phyloP scores from a whole-genome alignment of 2,888 invertebrate species.

The Dynastes grantii region DNA sequence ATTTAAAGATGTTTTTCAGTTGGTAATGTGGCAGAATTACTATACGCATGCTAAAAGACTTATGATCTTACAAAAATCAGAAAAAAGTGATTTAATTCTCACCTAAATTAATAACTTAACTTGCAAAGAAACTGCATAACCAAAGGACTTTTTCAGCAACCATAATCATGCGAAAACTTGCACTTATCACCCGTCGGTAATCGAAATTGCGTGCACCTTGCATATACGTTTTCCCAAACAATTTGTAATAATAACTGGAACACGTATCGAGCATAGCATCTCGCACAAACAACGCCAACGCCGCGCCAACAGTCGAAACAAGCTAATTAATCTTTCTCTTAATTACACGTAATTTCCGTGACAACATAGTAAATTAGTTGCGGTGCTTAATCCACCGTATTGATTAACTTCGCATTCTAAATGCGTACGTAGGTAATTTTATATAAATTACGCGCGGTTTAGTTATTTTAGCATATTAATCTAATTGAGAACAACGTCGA shows the following conservation, averaged over 20 bases:
- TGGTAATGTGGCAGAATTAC: too few species aligned
- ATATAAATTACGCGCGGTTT: not conserved
- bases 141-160: not conserved
- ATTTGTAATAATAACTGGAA: constrained; percentile 34
- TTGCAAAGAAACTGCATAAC: not conserved
- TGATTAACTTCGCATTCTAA: too few species aligned
- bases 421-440: too few species aligned
- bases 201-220: constrained; percentile 34
- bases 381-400: too few species aligned
- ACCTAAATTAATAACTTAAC: not conserved
- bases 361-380: not conserved
- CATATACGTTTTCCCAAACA: constrained; percentile 19
- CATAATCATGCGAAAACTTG: not conserved
- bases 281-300: constrained; percentile 12
- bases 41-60: too few species aligned
- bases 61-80: too few species aligned
- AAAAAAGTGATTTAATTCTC: too few species aligned
- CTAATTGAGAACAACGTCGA: not conserved
- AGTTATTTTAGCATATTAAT: not conserved
- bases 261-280: constrained; percentile 25
- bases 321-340: constrained; percentile 25
- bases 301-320: constrained; percentile 12
- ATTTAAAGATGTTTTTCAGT: too few species aligned
- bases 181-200: constrained; percentile 4
- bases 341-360: constrained; percentile 13